These are phyloP conservation scores for Fregata magnificens DNA, from an alignment of 2,113 vertebrate genomes.

Conservation along the genomic window DNA sequence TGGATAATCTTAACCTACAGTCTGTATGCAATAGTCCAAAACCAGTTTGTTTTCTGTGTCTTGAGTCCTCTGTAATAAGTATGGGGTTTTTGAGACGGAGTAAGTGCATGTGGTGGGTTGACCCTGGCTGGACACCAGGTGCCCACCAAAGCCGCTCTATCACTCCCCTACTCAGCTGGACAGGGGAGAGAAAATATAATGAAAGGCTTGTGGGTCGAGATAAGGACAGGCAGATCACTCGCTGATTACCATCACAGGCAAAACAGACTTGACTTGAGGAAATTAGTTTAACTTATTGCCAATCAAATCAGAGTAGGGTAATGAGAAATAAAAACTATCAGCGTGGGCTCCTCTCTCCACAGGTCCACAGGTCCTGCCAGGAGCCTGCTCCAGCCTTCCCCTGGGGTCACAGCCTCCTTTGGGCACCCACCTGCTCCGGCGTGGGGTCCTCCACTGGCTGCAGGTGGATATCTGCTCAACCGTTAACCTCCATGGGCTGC, in stretches of 20 bases:
- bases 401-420: too few relatives aligned
- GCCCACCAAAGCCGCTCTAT: not conserved
- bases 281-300: not conserved
- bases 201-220: not conserved
- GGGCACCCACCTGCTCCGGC: too few relatives aligned
- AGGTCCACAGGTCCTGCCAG: too few relatives aligned
- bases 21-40: not conserved
- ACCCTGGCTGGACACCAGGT: not conserved
- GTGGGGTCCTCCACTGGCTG: not conserved
- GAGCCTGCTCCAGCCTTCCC: too few relatives aligned
- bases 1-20: not conserved
- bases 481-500: not conserved
- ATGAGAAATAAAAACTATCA: not conserved
- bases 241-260: fast-evolving
- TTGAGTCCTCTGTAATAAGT: not conserved
- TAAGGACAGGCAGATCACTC: not conserved
- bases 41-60: not conserved
- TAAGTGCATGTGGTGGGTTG: not conserved
- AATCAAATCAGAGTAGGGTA: not conserved
- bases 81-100: not conserved
- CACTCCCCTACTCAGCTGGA: not conserved
- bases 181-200: not conserved
- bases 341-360: too few relatives aligned
- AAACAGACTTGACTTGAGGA: not conserved
- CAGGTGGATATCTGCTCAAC: not conserved